phyloP scores from a whole-genome alignment of 2,113 vertebrate genomes.

The Sisor rabdophorus region DNA sequence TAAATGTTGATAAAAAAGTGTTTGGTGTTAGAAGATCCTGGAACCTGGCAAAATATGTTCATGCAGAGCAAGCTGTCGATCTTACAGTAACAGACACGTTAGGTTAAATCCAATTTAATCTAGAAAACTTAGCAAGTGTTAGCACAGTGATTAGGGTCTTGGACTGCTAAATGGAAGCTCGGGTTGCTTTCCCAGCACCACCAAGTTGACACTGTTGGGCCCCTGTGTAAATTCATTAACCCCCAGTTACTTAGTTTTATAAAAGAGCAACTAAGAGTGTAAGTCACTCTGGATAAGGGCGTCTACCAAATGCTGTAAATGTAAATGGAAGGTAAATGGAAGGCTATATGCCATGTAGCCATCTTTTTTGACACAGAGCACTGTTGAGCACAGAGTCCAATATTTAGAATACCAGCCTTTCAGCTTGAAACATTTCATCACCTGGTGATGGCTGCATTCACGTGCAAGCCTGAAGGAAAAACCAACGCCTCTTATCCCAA shows the following conservation, averaged over 20 bases:
- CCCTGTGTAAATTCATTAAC: too few relatives aligned
- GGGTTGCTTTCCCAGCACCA: too few relatives aligned
- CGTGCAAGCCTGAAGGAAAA: conserved; percentile 15
- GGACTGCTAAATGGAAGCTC: too few relatives aligned
- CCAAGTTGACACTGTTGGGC: too few relatives aligned
- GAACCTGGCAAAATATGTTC: not conserved
- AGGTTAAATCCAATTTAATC: conserved; percentile 45
- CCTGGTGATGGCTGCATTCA: conserved; percentile 4
- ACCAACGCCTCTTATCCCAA: conserved; percentile 20
- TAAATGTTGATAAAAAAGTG: not conserved
- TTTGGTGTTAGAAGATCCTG: not conserved
- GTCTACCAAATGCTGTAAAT: too few relatives aligned
- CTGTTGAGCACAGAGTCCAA: not conserved
- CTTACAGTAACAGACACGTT: conserved; percentile 28
- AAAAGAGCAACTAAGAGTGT: too few relatives aligned
- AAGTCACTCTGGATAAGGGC: too few relatives aligned
- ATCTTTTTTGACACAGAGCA: not conserved
- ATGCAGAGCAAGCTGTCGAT: conserved; percentile 26
- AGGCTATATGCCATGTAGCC: not conserved
- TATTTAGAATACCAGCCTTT: not conserved
- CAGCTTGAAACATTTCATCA: conserved; percentile 7
- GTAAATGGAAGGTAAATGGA: too few relatives aligned
- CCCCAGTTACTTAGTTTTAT: too few relatives aligned
- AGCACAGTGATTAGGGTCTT: too few relatives aligned
- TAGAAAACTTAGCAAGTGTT: not conserved